Conservation (phyloP, 2,797 vertebrate genomes). For the Silurus aristotelis region DNA sequence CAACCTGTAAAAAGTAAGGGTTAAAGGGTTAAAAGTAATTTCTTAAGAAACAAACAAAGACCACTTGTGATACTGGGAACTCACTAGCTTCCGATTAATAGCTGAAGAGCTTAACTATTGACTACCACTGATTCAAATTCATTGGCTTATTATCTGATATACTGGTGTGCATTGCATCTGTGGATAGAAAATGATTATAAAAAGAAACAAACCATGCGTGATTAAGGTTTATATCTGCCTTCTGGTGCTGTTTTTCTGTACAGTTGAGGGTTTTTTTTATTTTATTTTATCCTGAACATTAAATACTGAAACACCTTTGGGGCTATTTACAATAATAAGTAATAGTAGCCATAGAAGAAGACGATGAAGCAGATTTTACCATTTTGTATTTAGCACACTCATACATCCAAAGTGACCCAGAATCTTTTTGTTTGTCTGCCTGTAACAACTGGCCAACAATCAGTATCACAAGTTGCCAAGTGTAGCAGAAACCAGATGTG, state of each 20-base stretch:
- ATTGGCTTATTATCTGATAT: not conserved
- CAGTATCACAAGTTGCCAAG: not conserved
- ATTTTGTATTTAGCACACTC: not conserved
- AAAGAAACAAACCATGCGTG: not conserved
- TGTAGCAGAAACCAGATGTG: not conserved
- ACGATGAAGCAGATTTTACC: not conserved
- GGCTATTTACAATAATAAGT: not conserved
- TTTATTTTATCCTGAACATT: no score
- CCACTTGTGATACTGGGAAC: not conserved
- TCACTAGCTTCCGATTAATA: not conserved
- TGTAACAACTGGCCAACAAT: not conserved
- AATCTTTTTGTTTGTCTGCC: slow-evolving; percentile 5
- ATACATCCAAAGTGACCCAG: not conserved
- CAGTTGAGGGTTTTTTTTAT: not conserved
- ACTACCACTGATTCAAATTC: not conserved
- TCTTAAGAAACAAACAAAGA: not conserved
- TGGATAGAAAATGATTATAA: not conserved
- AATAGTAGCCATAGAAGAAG: not conserved
- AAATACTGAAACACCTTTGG: not conserved
- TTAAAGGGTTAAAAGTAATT: not conserved
- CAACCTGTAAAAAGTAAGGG: not conserved
- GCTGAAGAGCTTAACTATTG: not conserved
- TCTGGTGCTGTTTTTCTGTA: not conserved
- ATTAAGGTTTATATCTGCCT: not conserved
- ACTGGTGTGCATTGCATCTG: not conserved